Base-by-base conservation (phyloP, 2,113 vertebrate species). In the Spea bombifrons region DNA sequence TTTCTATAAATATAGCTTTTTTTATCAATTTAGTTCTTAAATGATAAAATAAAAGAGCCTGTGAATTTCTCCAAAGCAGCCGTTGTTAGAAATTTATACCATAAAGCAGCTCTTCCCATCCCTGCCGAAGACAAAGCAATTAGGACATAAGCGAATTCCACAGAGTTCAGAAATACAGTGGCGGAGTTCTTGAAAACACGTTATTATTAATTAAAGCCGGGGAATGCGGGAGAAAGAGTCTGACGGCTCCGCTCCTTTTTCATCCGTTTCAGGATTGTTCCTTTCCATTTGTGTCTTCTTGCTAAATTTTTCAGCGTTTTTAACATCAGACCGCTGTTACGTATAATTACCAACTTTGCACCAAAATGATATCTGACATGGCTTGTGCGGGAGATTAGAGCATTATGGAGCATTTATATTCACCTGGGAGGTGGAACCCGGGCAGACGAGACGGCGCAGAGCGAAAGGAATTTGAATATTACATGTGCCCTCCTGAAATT, bases 281-380 rank as follows among this genome's bases (percentile, higher is more conserved):
- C 95, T 94, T 88, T 95, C 92, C 92, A 92, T 96, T 93, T 93
- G 92, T 94, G 93, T 95, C 92, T 91, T 89, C 92, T 93, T 94
- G 92, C 96, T 96, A 95, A 96, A 97, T 97, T 96, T 98, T 98
- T 96, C 92, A 97, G 92, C 94, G 94, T 94, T 95, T 94, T 96
- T 93, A 94, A 94, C 94, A 95, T 96, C 90, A 94, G 94, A 94
- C 92, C 92, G 94, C 96, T 95, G 96, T 93, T 94, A 92, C 91
- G 84, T 96, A 93, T 95, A 95, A 97, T 98, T 98, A 97, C 92
- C 89, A 92, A 94, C 94, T 96, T 96, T 92, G 92, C 93, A 91
- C 93, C 91, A 94, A 94, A 96, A 98, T 96, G 92, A 92, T 94
- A 94, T 94, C 93, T 97, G 96, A 97, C 97, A 96, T 90, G 88